Base-by-base conservation (phyloP, 2,888 invertebrate genomes). In the Gibbula magus region DNA sequence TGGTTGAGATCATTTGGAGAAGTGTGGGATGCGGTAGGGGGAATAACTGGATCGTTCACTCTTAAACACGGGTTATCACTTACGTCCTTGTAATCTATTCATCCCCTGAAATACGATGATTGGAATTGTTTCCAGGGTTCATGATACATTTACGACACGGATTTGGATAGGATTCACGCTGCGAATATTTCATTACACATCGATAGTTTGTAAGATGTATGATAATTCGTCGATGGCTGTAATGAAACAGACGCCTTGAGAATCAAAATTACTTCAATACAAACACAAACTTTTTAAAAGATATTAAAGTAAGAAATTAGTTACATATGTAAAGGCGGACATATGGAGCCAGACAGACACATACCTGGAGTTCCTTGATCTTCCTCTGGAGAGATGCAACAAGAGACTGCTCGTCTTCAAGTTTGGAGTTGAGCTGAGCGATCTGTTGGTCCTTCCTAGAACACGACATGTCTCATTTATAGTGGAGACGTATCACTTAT, bases 361-460 rank as follows among this genome's bases (percentile, higher is more conserved):
- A n/a, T 77, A 77, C 77, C 61, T 77, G 77, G 39, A 77, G 61
- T 61, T 77, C 77, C 39, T 77, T 77, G 54, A 77, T 77, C 45
- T 77, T 77, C 61, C 56, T 77, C 16, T 77, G 77, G 39, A 77
- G 77, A 20, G 54, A 56, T 3, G 77, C 61, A 20, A 77, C 77
- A 29, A 54, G 54, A 20, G 56, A 39, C 56, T 77, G 77, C 39
- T 77, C 77, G 45, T 77, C 77, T 52, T 77, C 77, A 22, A 77
- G 56, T 29, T 56, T 54, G 20, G 77, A 54, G 35, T 54, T 29
- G 39, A 77, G 77, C n/a, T 54, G 35, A n/a, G 54, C 56, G 61
- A 54, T 32, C 22, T 77, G 56, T 32, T 32, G 39, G 7, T 77
- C 67, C 35, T 67, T 67, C 67, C 67, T 67, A 29, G 0, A 67